Conservation (phyloP, 2,888 invertebrate genomes). For the Rhorus exstirpatorius region DNA sequence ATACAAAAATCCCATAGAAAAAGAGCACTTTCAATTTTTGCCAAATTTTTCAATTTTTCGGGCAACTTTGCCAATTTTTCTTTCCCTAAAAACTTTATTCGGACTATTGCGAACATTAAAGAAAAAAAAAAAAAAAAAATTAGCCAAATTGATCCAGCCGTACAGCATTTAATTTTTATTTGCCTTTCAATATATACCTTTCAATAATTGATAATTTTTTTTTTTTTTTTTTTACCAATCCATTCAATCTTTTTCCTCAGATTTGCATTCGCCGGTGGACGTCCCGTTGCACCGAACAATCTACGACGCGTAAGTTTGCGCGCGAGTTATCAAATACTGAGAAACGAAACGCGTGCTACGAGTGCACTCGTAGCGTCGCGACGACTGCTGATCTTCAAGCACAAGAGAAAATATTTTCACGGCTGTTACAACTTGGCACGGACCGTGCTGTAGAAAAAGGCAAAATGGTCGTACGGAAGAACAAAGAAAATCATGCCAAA, state of each 20-base stretch:
- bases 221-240: no score
- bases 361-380: constrained; percentile 83
- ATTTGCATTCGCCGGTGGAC: constrained; percentile 84
- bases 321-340: constrained; percentile 84
- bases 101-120: no score
- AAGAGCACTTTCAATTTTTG: no score
- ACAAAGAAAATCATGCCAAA: constrained; percentile 59
- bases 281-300: constrained; percentile 83
- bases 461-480: not conserved
- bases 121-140: no score
- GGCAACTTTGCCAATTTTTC: no score
- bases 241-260: constrained; percentile 70
- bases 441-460: constrained; percentile 30
- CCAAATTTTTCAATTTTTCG: no score
- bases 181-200: no score
- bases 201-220: no score
- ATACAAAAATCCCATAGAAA: no score
- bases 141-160: no score
- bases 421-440: constrained; percentile 71
- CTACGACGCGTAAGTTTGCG: constrained; percentile 82
- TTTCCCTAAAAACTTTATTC: no score
- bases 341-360: constrained; percentile 82
- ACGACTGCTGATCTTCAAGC: constrained; percentile 82
- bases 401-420: constrained; percentile 79
- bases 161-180: no score